Base-by-base conservation (phyloP, 2,888 invertebrate genomes). In the Oligia strigilis region DNA sequence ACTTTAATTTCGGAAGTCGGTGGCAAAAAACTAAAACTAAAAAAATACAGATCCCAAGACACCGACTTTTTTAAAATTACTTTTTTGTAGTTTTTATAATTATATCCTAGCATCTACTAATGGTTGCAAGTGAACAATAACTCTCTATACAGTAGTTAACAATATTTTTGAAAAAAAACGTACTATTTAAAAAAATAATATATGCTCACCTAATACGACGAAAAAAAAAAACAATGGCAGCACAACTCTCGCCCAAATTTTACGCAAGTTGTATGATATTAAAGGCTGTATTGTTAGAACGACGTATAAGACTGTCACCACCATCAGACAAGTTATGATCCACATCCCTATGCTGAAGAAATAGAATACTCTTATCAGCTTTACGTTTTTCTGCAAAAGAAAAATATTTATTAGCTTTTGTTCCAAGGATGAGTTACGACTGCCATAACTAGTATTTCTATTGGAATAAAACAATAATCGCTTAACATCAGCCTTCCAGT, bases 361-460 rank as follows among this genome's bases (percentile, higher is more conserved):
- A 40, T 83, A 81, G 60, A 62, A 83, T 29, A 49, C 55, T 58
- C 71, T 46, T 6, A 81, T 36, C 55, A 62, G 29, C 55, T 46
- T 62, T 29, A 58, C 19, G 40, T 83, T 77, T 83, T 81, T 81
- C 81, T 81, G 83, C n/a, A 66, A 80, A 65, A 76, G 0, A 82
- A 64, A 29, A 6, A 17, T n/a, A 14, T 36, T 17, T 36, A 29
- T 52, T 40, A 43, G 4, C 11, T 40, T 36, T 66, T 36, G 17
- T 58, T 17, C 14, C 11, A 14, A 8, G 40, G 40, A 23, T 17
- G 1, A 36, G 17, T 72, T 4, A 43, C 11, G 5, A 13, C 6
- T 70, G n/a, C 49, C 8, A 36, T 52, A n/a, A 40, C 23, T 23
- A 52, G 6, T 13, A n/a, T n/a, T 23, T 19, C 14, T 65, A 29